Evolutionary conservation across 2,113 vertebrate genomes (phyloP).

Genomic region (Saiga tatarica): DNA sequence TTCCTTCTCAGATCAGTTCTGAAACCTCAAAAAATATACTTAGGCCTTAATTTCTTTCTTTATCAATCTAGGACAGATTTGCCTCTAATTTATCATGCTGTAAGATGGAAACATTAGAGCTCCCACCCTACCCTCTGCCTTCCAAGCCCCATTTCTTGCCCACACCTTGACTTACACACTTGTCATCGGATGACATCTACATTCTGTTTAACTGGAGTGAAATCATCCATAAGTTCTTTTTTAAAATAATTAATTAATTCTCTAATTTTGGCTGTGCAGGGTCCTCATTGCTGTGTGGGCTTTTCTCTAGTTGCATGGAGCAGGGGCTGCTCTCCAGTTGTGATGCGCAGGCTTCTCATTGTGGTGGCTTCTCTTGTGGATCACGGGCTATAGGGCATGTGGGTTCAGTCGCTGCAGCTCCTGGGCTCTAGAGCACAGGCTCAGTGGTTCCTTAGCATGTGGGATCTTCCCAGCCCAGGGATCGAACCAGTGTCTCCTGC

Average conservation of each 20-base stretch:
- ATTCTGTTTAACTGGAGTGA: neutral
- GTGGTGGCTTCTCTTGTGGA: neutral
- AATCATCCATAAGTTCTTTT: neutral
- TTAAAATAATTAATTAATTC: accelerated
- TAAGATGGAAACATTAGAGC: neutral
- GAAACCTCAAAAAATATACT: neutral
- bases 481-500: neutral
- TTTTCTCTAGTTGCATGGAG: neutral
- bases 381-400: neutral
- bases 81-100: neutral
- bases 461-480: neutral
- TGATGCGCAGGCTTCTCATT: neutral
- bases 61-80: neutral
- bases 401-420: neutral
- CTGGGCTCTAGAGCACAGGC: neutral
- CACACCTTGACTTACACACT: too few relatives aligned
- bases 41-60: neutral
- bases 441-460: accelerated
- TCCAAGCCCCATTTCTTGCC: neutral
- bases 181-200: neutral
- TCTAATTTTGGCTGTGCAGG: neutral
- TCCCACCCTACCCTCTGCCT: neutral
- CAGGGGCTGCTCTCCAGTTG: neutral
- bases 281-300: neutral
- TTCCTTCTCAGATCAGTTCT: neutral